Percentiles rank a stretch among this genome's conserved stretches.
Evolutionary conservation across 2,797 vertebrate genomes (phyloP).

Genomic region (Distichodus sexfasciatus): DNA sequence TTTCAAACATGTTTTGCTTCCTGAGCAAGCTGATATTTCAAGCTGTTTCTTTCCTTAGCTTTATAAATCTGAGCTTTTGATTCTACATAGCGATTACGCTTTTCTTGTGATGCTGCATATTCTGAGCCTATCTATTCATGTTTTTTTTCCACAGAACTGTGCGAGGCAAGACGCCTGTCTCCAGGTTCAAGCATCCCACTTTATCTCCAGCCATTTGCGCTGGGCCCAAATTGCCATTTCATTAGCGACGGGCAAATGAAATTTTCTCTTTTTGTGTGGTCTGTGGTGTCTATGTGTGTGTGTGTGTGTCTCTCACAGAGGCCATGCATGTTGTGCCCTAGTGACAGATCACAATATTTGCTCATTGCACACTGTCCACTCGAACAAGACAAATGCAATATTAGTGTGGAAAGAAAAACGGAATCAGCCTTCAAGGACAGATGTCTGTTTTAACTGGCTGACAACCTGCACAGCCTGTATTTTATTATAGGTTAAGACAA

Average conservation of each 20-base stretch:
- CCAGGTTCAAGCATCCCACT: constrained; percentile 39
- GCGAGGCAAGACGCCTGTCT: constrained; percentile 41
- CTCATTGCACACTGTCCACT: constrained; percentile 2
- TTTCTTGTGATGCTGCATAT: constrained; percentile 25
- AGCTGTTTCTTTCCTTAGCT: background rate
- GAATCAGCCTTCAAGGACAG: constrained; percentile 15
- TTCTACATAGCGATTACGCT: background rate
- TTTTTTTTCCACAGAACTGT: constrained; percentile 34
- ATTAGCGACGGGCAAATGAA: constrained; percentile 66
- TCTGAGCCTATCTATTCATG: constrained; percentile 44
- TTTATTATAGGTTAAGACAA: background rate
- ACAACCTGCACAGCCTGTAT: constrained; percentile 9
- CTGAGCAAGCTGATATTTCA: background rate
- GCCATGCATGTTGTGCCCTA: constrained; percentile 34
- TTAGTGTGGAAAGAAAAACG: background rate
- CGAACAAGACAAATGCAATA: constrained; percentile 1
- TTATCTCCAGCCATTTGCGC: constrained; percentile 50
- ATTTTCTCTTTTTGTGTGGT: constrained; percentile 44
- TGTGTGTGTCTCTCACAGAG: constrained; percentile 25
- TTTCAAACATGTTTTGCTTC: background rate
- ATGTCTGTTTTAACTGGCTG: constrained; percentile 20
- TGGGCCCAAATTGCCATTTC: constrained; percentile 61
- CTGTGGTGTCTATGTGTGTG: constrained; percentile 33
- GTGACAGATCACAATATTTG: constrained; percentile 47
- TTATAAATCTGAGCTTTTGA: background rate